Base-by-base conservation (phyloP, 2,888 invertebrate genomes). In the Cerastoderma edule region DNA sequence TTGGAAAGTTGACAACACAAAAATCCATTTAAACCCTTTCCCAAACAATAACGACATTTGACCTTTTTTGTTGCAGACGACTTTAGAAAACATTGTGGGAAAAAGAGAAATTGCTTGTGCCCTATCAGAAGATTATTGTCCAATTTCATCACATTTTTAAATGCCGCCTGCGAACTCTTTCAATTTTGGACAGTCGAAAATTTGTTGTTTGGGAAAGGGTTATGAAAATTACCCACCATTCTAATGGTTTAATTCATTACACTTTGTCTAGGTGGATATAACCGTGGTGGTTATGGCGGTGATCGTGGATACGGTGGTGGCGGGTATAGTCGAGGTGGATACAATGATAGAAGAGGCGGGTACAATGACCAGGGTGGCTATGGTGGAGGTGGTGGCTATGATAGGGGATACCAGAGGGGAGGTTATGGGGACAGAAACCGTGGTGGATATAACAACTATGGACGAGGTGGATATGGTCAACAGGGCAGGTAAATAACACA, bases 311-410 rank as follows among this genome's bases (percentile, higher is more conserved):
- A 28, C 63, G 27, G 44, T 27, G 44, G 44, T 2, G 35, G 44
- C 46, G 64, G 56, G n/a, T n/a, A n/a, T n/a, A 48, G 35, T 60
- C 35, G 50, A 35, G 53, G 63, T 60, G 74, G 77, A 54, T 33
- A 67, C 39, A 22, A 28, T 39, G 22, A 24, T 24, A 16, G 24
- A 5, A 24, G 54, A 39, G 56, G 67, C 27, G 35, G 56, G 22
- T 33, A 28, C 13, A 64, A 77, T 39, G 79, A 96, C 95, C 94
- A 93, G 94, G 91, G 92, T 46, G 89, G 93, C 60, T 93, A 93
- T 73, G 92, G 92, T 71, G 92, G 74, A 30, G 19, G 50, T 16
- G 48, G 53, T 60, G 60, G 60, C 5, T 60, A 60, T 32, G 71
- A 70, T 35, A 63, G 80, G 8, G 68, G 53, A 30, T 69, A 77